These are phyloP conservation scores for Sinosuthora webbiana DNA, from an alignment of 2,113 vertebrate species.

Conservation along the genomic window DNA sequence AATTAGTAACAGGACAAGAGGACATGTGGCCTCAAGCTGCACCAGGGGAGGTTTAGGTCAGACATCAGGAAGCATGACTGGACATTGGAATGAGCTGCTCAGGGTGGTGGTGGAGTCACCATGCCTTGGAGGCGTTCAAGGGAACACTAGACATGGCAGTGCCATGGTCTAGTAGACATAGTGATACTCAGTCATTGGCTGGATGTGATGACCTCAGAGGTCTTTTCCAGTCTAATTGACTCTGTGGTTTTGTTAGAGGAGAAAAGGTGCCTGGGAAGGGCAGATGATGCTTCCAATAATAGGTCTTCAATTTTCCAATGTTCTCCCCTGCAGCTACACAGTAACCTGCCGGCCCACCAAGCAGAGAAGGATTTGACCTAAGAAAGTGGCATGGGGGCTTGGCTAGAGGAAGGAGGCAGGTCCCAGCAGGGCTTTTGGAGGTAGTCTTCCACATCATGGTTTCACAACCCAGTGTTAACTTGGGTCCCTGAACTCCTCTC, in stretches of 20 bases:
- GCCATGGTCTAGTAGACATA: not conserved
- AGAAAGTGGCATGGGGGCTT: accelerated
- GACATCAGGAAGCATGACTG: not conserved
- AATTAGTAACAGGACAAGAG: not conserved
- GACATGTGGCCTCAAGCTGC: not conserved
- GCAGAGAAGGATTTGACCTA: too few relatives aligned
- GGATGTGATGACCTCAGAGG: not conserved
- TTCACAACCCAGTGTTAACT: accelerated
- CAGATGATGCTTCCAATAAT: accelerated
- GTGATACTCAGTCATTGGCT: not conserved
- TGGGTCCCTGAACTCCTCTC: not conserved
- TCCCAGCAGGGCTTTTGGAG: not conserved
- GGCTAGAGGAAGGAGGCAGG: not conserved
- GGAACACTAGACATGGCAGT: accelerated
- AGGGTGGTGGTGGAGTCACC: not conserved
- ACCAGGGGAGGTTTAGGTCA: not conserved
- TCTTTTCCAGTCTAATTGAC: not conserved
- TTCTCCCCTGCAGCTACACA: accelerated
- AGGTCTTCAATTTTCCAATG: not conserved
- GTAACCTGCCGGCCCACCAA: not conserved
- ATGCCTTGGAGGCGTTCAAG: not conserved
- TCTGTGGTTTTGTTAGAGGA: not conserved
- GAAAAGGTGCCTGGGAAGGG: not conserved
- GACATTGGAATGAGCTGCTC: not conserved
- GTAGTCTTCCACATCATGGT: not conserved